phyloP scores from a whole-genome alignment of 2,888 invertebrate species.

The Amblyjoppa proteus region DNA sequence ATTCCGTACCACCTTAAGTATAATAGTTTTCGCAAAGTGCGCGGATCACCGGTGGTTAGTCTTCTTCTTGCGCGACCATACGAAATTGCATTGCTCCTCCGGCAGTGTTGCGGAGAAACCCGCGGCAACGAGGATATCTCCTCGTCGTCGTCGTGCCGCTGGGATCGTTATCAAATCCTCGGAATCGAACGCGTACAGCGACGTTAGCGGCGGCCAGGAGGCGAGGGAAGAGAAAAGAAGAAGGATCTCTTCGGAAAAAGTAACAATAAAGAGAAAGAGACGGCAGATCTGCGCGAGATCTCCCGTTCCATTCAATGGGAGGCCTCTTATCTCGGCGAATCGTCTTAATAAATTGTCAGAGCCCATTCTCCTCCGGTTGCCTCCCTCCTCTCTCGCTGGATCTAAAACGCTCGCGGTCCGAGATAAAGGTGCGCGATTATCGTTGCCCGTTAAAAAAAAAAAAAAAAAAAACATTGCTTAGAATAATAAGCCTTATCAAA shows the following conservation, averaged over 20 bases:
- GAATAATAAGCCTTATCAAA: slow-evolving; percentile 21
- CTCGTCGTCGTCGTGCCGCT: slow-evolving; percentile 69
- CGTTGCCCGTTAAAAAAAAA: slow-evolving; percentile 34
- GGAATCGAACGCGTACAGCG: slow-evolving; percentile 75
- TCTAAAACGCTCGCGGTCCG: slow-evolving; percentile 46
- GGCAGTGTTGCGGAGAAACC: slow-evolving; percentile 40
- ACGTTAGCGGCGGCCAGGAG: slow-evolving; percentile 22
- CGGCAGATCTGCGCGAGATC: slow-evolving; percentile 78
- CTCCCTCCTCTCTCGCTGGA: slow-evolving; percentile 50
- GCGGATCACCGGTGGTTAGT: background rate
- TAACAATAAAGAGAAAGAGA: slow-evolving; percentile 67
- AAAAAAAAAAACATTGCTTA: slow-evolving; percentile 12
- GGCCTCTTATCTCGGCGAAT: slow-evolving; percentile 77
- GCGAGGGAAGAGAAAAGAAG: slow-evolving; percentile 42
- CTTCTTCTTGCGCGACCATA: slow-evolving; percentile 8
- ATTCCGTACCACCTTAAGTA: slow-evolving; percentile 23
- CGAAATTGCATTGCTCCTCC: slow-evolving; percentile 48
- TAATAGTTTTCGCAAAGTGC: slow-evolving; percentile 17
- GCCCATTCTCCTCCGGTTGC: slow-evolving; percentile 63
- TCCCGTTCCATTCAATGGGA: slow-evolving; percentile 74
- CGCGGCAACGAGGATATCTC: slow-evolving; percentile 60
- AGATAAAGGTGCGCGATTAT: slow-evolving; percentile 52
- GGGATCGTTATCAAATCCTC: slow-evolving; percentile 79
- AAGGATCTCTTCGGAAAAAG: slow-evolving; percentile 61
- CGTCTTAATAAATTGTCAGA: slow-evolving; percentile 80